Conservation (phyloP, 2,888 invertebrate species). For the Hyppa rectilinea region DNA sequence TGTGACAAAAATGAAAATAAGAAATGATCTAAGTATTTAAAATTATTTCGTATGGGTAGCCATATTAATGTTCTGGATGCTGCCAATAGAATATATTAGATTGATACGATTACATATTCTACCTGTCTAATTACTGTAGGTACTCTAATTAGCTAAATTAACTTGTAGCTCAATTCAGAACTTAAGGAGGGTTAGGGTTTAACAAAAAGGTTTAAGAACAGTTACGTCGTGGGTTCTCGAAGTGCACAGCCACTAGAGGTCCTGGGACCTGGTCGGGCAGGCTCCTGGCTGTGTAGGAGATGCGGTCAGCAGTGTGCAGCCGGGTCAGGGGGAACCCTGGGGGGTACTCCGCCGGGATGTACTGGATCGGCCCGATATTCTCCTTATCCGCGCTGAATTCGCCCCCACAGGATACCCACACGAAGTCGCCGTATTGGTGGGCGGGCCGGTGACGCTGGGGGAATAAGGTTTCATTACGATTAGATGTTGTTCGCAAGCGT, state of each 20-base stretch:
- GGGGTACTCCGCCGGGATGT: slow-evolving; percentile 92
- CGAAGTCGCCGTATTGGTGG: slow-evolving; percentile 89
- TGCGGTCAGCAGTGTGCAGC: slow-evolving; percentile 84
- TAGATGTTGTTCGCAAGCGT: too few species aligned
- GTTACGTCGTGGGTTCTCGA: slow-evolving; percentile 85
- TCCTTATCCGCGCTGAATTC: slow-evolving; percentile 94
- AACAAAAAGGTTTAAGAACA: background rate
- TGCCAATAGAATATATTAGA: too few species aligned
- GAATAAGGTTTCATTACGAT: background rate
- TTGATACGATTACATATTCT: too few species aligned
- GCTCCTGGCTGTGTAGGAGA: slow-evolving; percentile 78
- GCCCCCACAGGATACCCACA: slow-evolving; percentile 96
- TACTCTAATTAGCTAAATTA: too few species aligned
- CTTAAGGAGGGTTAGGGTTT: background rate
- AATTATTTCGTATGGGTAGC: background rate
- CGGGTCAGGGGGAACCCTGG: slow-evolving; percentile 88
- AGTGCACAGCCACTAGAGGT: slow-evolving; percentile 82
- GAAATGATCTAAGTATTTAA: background rate
- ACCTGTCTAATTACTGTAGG: too few species aligned
- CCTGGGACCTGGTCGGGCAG: slow-evolving; percentile 81
- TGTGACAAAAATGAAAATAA: background rate
- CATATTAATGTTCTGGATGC: background rate
- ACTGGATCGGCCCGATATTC: slow-evolving; percentile 93
- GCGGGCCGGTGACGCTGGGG: slow-evolving; percentile 79
- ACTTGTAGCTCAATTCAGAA: background rate